Percentiles rank a stretch among this genome's conserved stretches.
Evolutionary conservation across 1,140 invertebrate species (phyloP).

Genomic region (Drosophila rhopaloa): DNA sequence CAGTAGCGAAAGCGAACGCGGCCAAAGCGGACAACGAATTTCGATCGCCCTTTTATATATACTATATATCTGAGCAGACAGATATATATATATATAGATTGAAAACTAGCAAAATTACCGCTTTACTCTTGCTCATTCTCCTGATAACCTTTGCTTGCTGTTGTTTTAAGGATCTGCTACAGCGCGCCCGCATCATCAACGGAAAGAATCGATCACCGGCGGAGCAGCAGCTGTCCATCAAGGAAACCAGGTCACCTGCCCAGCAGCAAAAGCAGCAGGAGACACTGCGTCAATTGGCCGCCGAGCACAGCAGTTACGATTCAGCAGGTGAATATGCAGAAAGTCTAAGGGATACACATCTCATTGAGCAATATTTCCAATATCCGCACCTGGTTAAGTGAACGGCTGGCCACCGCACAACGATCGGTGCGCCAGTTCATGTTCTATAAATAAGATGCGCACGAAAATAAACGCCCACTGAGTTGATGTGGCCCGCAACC

Average conservation of each 20-base stretch:
- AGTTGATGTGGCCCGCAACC: conserved; percentile 16
- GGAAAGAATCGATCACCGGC: conserved; percentile 19
- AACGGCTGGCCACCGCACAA: conserved; percentile 29
- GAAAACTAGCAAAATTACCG: conserved; percentile 55
- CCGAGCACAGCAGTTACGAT: conserved; percentile 65
- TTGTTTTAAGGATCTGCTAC: conserved; percentile 66
- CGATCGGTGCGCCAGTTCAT: conserved; percentile 74
- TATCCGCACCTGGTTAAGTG: conserved; percentile 47
- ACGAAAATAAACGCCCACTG: conserved; percentile 74
- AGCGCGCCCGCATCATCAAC: conserved; percentile 52
- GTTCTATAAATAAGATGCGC: conserved; percentile 59
- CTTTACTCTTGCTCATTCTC: conserved; percentile 39
- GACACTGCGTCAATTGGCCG: conserved; percentile 57
- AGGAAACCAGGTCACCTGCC: conserved; percentile 29
- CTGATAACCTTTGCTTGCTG: conserved; percentile 58
- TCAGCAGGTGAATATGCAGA: conserved; percentile 44
- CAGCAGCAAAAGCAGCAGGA: conserved; percentile 59
- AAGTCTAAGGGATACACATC: not conserved
- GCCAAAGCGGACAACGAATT: conserved; percentile 33
- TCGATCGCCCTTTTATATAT: conserved; percentile 11
- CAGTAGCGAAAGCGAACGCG: conserved; percentile 63
- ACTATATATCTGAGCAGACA: conserved; percentile 17
- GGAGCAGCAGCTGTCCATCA: conserved; percentile 28
- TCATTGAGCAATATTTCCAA: conserved; percentile 28
- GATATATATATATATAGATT: conserved; percentile 30